Evolutionary conservation across 2,113 vertebrate genomes (phyloP), one percentile per base, ranked within the genome.

Genomic region (Xiphophorus maculatus): DNA sequence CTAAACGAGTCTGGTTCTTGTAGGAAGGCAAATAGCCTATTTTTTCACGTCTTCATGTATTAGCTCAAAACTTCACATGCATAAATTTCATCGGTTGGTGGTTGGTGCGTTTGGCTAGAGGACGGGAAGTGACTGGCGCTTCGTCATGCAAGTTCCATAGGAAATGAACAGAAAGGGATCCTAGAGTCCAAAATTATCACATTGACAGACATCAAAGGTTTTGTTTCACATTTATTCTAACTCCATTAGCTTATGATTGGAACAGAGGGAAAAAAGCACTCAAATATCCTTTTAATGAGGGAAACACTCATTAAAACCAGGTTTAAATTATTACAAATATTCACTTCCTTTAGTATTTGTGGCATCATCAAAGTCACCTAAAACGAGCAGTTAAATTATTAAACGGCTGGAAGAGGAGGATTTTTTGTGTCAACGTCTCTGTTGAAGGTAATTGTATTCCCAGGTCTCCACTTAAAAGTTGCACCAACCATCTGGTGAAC

Each of bases 401-500:
- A 61, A 5, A 14, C 1, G 70, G n/a, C 30, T 63, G 58, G 67
- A 17, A 14, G 12, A 77, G 83, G 66, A 75, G 76, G 79, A 54
- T 51, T 65, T 73, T 74, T 63, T n/a, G 63, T 51, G 40, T 63
- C 22, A 62, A 70, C 61, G 40, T 63, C 44, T 76, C 17, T 70
- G 75, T 74, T 82, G 74, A 87, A 84, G 73, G 84, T 83, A 87
- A 84, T 84, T 68, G 62, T 63, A 71, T 89, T 79, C 83, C 64
- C 63, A n/a, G 37, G 17, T 81, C 76, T 69, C 85, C n/a, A 12
- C 25, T 80, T 70, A 60, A 63, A 84, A 63, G 69, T 74, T 64
- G 40, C 66, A 69, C 35, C 28, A 72, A 72, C 80, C 89, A 91
- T 90, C 91, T 91, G 88, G 89, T 77, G 73, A 74, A 84, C 75